These are phyloP conservation scores for Troglohyphantes excavatus DNA, from an alignment of 2,888 invertebrate species.

Conservation along the genomic window DNA sequence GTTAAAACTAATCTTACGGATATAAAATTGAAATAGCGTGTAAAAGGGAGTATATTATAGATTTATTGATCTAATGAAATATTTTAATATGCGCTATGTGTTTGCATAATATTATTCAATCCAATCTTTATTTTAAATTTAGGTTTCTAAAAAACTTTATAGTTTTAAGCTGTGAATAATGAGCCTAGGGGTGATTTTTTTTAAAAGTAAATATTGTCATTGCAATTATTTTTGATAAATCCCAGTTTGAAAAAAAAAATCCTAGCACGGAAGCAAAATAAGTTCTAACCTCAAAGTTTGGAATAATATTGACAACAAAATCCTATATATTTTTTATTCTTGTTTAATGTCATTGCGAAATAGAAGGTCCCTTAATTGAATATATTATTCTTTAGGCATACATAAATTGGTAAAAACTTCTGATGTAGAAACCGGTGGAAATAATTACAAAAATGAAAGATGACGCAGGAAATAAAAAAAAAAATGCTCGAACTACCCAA, in stretches of 20 bases:
- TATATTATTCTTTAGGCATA: constrained; percentile 5
- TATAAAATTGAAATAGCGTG: no score
- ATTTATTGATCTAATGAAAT: no score
- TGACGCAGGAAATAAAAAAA: background rate
- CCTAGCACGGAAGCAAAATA: background rate
- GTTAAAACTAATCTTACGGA: no score
- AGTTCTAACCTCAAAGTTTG: background rate
- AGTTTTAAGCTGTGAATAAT: constrained; percentile 6
- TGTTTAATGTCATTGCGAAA: background rate
- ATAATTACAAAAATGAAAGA: background rate
- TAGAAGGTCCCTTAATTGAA: background rate
- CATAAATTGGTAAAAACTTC: constrained; percentile 8
- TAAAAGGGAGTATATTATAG: no score
- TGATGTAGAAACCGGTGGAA: background rate
- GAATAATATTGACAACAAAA: constrained; percentile 6
- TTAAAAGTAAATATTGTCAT: background rate
- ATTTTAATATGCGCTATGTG: no score
- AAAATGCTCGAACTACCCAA: background rate
- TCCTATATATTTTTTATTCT: background rate
- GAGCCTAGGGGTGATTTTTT: background rate
- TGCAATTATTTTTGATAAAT: background rate
- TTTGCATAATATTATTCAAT: background rate
- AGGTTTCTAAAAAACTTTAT: background rate
- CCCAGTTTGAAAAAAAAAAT: background rate
- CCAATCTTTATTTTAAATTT: background rate